Evolutionary conservation across 2,888 invertebrate genomes (phyloP).

Genomic region (Camponotus fellah): DNA sequence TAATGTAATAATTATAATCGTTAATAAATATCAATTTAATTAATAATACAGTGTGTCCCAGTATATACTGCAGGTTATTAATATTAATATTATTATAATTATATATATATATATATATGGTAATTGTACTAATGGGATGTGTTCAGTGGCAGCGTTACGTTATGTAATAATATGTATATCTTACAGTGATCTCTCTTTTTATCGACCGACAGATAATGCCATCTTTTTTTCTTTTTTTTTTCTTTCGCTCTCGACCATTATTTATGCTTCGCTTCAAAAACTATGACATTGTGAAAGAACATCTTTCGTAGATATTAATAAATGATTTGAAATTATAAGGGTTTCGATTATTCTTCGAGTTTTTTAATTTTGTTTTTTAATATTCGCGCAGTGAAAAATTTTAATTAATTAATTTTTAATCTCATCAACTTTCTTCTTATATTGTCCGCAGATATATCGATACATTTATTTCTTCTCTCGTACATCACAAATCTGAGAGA

Average conservation of each 20-base stretch:
- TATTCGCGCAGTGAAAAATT: background rate
- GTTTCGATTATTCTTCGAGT: background rate
- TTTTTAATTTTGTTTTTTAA: background rate
- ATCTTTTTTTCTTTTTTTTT: conserved; percentile 38
- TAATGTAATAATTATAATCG: conserved; percentile 84
- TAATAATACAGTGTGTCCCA: conserved; percentile 75
- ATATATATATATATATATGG: conserved; percentile 79
- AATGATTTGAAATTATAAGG: conserved; percentile 2
- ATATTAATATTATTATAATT: conserved; percentile 51
- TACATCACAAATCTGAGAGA: background rate
- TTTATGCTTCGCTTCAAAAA: background rate
- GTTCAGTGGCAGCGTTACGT: conserved; percentile 85
- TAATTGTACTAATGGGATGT: conserved; percentile 86
- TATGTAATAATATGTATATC: conserved; percentile 68
- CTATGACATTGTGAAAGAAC: conserved; percentile 25
- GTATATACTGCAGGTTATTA: conserved; percentile 70
- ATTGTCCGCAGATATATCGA: background rate
- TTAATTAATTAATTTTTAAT: background rate
- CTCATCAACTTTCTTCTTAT: background rate
- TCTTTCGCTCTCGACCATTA: conserved; percentile 22
- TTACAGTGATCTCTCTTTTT: conserved; percentile 68
- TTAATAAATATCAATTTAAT: conserved; percentile 85
- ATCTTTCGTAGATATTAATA: conserved; percentile 10
- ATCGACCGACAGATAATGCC: conserved; percentile 51
- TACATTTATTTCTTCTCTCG: background rate